These are phyloP conservation scores for Amblyornis subalaris DNA, from an alignment of 2,113 vertebrate species.

Conservation along the genomic window DNA sequence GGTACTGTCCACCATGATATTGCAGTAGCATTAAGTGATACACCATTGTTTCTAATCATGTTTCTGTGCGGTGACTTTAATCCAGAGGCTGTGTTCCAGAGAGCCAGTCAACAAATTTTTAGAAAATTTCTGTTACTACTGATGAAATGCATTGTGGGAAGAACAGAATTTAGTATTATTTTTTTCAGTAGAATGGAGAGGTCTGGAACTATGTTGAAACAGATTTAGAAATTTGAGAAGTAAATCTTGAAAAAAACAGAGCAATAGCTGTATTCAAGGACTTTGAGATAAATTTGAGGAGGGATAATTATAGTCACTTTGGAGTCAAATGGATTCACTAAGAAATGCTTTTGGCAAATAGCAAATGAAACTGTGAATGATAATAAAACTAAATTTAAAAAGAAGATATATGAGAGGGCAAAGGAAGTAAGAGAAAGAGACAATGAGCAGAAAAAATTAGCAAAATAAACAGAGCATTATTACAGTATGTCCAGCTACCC, in stretches of 20 bases:
- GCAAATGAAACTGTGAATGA: background rate
- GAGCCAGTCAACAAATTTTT: background rate
- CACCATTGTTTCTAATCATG: background rate
- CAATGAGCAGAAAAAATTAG: accelerated
- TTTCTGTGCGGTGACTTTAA: background rate
- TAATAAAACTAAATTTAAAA: background rate
- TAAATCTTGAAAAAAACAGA: background rate
- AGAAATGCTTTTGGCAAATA: background rate
- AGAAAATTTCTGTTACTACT: background rate
- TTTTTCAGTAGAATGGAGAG: background rate
- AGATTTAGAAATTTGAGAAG: background rate
- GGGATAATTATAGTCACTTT: background rate
- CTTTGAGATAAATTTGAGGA: background rate
- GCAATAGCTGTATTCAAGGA: background rate
- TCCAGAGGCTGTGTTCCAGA: background rate
- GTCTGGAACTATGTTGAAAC: background rate
- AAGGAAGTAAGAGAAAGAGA: background rate
- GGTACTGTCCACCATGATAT: background rate
- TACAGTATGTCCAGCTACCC: background rate
- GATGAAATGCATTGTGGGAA: background rate
- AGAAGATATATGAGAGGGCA: background rate
- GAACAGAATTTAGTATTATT: background rate
- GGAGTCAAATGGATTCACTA: background rate
- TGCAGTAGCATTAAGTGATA: background rate
- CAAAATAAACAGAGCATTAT: background rate